A percentile compares a stretch with the other conserved stretches of the same genome.
Evolutionary conservation across 2,888 invertebrate species (phyloP).

Genomic region (Perizoma affinitatum): DNA sequence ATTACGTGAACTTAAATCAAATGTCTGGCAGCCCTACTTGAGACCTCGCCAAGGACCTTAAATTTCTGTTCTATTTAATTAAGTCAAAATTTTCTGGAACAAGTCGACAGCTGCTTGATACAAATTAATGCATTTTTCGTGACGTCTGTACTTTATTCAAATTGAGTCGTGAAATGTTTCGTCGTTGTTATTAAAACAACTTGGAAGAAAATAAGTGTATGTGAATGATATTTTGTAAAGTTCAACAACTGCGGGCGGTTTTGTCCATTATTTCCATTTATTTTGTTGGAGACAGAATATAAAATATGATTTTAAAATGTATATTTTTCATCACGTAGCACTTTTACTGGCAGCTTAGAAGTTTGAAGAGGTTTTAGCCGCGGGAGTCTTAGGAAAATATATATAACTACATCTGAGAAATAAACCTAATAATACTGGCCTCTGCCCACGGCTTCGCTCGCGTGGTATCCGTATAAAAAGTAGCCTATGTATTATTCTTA

Average conservation of each 20-base stretch:
- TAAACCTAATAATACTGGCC: too few species aligned
- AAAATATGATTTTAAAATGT: conserved; percentile 11
- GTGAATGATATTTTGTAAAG: conserved; percentile 5
- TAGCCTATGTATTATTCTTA: too few species aligned
- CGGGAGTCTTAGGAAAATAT: neutral
- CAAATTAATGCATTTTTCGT: conserved; percentile 30
- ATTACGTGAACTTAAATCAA: neutral
- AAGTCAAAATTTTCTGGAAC: conserved; percentile 20
- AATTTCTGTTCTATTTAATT: conserved; percentile 22
- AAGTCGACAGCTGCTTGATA: conserved; percentile 26
- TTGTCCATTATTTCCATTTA: conserved; percentile 11
- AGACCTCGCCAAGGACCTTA: conserved; percentile 9
- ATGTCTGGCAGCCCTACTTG: conserved; percentile 7
- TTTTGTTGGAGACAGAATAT: conserved; percentile 9
- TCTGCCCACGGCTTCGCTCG: too few species aligned
- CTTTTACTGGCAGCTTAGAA: conserved; percentile 9
- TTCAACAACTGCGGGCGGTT: conserved; percentile 21
- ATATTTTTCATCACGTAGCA: conserved; percentile 5
- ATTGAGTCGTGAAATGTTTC: conserved; percentile 17
- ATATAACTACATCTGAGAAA: too few species aligned
- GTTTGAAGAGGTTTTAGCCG: conserved; percentile 17
- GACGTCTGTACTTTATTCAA: conserved; percentile 23
- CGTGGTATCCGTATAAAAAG: too few species aligned
- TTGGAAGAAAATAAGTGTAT: conserved; percentile 6
- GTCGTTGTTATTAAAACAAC: conserved; percentile 10